Evolutionary conservation across 2,797 vertebrate species (phyloP), one percentile per base, ranked within the genome.

Genomic region (Orestias chungarensis): DNA sequence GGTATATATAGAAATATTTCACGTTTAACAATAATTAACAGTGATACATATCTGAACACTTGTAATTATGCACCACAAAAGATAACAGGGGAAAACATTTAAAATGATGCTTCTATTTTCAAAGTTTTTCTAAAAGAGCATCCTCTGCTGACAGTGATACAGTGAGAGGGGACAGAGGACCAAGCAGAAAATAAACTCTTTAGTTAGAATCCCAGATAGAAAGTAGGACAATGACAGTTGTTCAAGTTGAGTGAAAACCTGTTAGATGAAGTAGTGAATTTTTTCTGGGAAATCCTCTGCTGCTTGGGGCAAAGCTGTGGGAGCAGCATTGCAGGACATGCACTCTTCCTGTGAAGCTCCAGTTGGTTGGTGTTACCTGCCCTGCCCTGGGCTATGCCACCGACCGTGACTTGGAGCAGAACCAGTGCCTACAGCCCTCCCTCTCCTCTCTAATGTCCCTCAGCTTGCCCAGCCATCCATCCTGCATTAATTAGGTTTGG

Each of bases 401-500:
- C 69, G 71, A 38, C 75, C 79, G 76, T 70, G 71, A 82, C 84
- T 50, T 79, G 86, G 71, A 86, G 57, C 70, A 73, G 73, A 66
- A 65, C 65, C 67, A 57, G 79, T 70, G 69, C 66, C 73, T 73
- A 14, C 3, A 46, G 71, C 77, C 84, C 84, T 80, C 79, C 82
- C 82, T 80, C 82, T 78, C 68, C 66, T 82, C 76, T 74, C 68
- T 70, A 55, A 61, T 92, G 94, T 95, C 93, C 89, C 77, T 82
- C 71, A 54, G 88, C 89, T 89, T 90, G 93, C 90, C 92, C 95
- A 94, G 92, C 92, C 93, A 88, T 95, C 95, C 94, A 95, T 96
- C 94, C 95, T 94, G 96, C 96, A 96, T 96, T 97, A 96, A 97
- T 96, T 96, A 95, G 96, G 94, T 95, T 91, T 95, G 95, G 94